phyloP scores from a whole-genome alignment of 2,888 invertebrate species.

The Corbicula japonica region DNA sequence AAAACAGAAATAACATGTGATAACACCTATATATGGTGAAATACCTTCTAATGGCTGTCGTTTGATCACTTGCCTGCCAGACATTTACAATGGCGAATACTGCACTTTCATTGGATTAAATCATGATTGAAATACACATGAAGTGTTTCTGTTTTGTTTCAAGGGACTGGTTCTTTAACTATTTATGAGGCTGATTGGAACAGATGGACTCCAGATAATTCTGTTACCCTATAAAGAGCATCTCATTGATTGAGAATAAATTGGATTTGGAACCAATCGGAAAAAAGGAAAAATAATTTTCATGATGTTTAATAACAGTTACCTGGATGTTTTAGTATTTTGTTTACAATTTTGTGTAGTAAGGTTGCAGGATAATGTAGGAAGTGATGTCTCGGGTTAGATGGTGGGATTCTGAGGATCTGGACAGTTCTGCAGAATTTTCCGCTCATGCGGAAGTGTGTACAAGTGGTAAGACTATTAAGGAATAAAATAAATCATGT shows the following conservation, averaged over 20 bases:
- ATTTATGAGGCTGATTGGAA: conserved; percentile 22
- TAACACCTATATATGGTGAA: conserved; percentile 31
- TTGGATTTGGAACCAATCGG: conserved; percentile 2
- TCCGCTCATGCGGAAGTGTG: not conserved
- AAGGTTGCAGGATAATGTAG: no score
- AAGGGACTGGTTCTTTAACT: conserved; percentile 19
- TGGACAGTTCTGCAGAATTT: conserved; percentile 23
- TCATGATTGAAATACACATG: no score
- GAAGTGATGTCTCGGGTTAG: conserved; percentile 28
- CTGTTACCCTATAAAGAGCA: conserved; percentile 2
- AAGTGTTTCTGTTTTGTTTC: not conserved
- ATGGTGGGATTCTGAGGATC: conserved; percentile 40
- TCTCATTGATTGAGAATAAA: conserved; percentile 4
- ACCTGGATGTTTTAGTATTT: not conserved
- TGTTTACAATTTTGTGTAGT: no score
- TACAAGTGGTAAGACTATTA: not conserved
- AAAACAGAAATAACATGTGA: conserved; percentile 45
- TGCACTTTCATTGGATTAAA: no score
- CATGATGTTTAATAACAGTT: not conserved
- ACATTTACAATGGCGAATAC: no score
- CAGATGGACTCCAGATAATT: conserved; percentile 36
- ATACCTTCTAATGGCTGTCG: not conserved
- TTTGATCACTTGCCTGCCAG: no score
- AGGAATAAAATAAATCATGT: not conserved
- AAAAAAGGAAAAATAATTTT: no score